Evolutionary conservation across 1,140 invertebrate genomes (phyloP).

Genomic region (Drosophila baimaii): DNA sequence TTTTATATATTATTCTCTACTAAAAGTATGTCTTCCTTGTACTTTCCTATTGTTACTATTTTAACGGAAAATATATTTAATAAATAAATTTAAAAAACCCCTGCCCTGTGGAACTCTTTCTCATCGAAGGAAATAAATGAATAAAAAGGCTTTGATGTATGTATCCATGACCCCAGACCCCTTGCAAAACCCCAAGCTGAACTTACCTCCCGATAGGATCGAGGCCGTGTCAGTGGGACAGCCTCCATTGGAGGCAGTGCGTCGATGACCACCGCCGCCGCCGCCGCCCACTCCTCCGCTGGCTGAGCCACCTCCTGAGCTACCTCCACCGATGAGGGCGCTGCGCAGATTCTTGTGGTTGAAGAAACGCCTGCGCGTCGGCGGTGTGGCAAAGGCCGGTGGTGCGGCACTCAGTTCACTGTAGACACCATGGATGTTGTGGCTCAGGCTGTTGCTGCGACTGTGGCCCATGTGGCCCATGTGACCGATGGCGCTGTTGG

Average conservation of each 20-base stretch:
- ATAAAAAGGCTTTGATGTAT: neutral
- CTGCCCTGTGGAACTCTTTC: neutral
- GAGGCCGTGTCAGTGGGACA: constrained; percentile 79
- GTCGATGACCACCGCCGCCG: constrained; percentile 56
- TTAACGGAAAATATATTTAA: neutral
- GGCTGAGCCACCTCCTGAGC: neutral
- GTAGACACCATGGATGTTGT: constrained; percentile 64
- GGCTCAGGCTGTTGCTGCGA: constrained; percentile 64
- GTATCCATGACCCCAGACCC: constrained; percentile 4
- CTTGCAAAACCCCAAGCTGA: constrained; percentile 15
- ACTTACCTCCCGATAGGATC: constrained; percentile 76
- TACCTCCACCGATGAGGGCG: constrained; percentile 86
- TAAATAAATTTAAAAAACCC: neutral
- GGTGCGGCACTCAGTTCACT: constrained; percentile 72
- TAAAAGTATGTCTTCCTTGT: neutral
- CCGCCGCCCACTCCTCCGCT: constrained; percentile 22
- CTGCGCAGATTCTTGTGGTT: constrained; percentile 91
- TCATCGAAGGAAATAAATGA: neutral
- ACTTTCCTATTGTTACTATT: neutral
- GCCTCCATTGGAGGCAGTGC: constrained; percentile 81
- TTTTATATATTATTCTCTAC: neutral
- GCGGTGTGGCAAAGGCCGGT: constrained; percentile 89
- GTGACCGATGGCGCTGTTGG: constrained; percentile 32
- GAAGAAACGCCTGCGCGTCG: constrained; percentile 90
- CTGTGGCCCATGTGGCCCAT: constrained; percentile 82